Conservation (phyloP, 2,888 invertebrate genomes). For the Empis stercorea region DNA sequence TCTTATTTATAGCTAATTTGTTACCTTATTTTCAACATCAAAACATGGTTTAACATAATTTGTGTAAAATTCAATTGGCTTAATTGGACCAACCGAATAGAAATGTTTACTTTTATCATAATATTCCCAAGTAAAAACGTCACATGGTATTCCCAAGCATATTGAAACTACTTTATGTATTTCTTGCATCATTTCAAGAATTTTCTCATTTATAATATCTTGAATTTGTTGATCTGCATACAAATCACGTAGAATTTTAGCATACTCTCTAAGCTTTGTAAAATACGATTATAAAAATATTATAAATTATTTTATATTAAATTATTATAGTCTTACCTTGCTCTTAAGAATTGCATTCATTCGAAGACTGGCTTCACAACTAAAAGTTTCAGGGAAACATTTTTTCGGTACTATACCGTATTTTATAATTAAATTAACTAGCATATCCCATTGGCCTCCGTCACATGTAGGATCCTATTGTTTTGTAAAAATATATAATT, state of each 20-base stretch:
- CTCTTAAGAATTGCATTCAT: slow-evolving; percentile 71
- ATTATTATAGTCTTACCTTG: slow-evolving; percentile 44
- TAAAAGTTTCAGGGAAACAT: slow-evolving; percentile 73
- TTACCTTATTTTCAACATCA: slow-evolving; percentile 71
- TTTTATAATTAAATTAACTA: slow-evolving; percentile 73
- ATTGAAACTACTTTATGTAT: slow-evolving; percentile 73
- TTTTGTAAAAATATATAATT: not conserved
- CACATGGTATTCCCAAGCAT: slow-evolving; percentile 67
- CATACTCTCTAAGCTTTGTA: slow-evolving; percentile 61
- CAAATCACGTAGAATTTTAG: slow-evolving; percentile 55
- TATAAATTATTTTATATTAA: not conserved
- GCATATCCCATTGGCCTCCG: slow-evolving; percentile 90
- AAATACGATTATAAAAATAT: slow-evolving; percentile 1
- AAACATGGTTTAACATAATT: slow-evolving; percentile 61
- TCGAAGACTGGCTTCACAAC: slow-evolving; percentile 57
- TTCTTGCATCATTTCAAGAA: slow-evolving; percentile 57
- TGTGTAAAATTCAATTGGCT: slow-evolving; percentile 69
- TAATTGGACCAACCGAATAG: slow-evolving; percentile 59
- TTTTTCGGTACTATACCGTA: slow-evolving; percentile 82
- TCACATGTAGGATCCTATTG: slow-evolving; percentile 66
- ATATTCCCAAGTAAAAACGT: slow-evolving; percentile 70
- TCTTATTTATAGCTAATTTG: no score
- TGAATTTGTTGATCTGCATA: slow-evolving; percentile 48
- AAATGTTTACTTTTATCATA: slow-evolving; percentile 70
- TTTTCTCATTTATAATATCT: slow-evolving; percentile 46